Evolutionary conservation across 2,797 vertebrate species (phyloP), one percentile per base, ranked within the genome.

Genomic region (Melanotaenia pygmaea): DNA sequence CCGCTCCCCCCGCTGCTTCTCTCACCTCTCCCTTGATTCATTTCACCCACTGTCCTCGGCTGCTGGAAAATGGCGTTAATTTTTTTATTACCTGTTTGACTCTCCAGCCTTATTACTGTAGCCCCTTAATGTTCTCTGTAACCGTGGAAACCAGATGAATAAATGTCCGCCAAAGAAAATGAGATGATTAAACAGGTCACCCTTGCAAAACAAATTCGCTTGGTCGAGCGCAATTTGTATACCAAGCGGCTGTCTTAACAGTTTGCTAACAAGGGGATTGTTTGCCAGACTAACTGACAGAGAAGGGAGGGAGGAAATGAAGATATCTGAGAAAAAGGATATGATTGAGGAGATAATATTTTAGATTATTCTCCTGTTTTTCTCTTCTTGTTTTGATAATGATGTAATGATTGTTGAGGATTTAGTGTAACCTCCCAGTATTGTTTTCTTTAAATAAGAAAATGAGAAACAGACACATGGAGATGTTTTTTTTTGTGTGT

Each of bases 41-140:
- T 96, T 96, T 96, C 95, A 90, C 89, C 92, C 95, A 94, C 92
- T 76, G 90, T 95, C 96, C 95, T 96, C 95, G 94, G 95, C 95
- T 94, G 95, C 90, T 93, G 93, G 94, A 96, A 96, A 96, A 96
- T 96, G 96, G 97, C 96, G 96, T 98, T 99, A 98, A 98, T 99
- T 98, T 97, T 99, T 99, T 99, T 99, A 99, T 99, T 99, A 99
- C 97, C 98, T 98, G 97, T 99, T 99, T 98, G 97, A 99, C 97
- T 99, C 97, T 94, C 94, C 96, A 96, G 97, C 96, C 97, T 99
- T 98, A 99, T 98, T 99, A 97, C 97, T 98, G 93, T 97, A 97
- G 97, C 96, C 96, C 96, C 96, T 97, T 99, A 99, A 99, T 98
- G 98, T 98, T 97, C 96, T 93, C 95, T 93, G 97, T 99, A 97